phyloP scores from a whole-genome alignment of 2,113 vertebrate species.

The Rhynchomys soricoides region DNA sequence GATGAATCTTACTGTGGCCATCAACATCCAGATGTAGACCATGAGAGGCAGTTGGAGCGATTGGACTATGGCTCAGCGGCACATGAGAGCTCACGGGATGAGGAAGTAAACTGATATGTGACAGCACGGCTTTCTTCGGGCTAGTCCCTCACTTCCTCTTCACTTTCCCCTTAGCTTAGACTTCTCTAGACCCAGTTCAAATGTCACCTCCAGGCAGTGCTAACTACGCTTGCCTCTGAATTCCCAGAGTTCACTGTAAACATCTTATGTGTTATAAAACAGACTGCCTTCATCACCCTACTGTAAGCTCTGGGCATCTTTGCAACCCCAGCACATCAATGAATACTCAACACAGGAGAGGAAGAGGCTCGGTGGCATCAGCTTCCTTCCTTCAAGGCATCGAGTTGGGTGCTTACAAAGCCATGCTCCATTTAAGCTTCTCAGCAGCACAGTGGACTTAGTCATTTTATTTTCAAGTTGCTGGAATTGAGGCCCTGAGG shows the following conservation, averaged over 20 bases:
- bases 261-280: neutral
- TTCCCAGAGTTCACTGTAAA: conserved; percentile 8
- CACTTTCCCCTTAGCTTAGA: neutral
- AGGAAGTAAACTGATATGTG: neutral
- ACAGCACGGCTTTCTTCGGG: neutral
- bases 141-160: neutral
- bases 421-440: neutral
- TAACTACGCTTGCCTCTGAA: neutral
- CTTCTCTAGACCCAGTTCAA: neutral
- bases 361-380: neutral
- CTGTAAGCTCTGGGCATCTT: neutral
- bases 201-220: neutral
- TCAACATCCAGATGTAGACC: neutral
- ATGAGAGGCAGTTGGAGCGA: neutral
- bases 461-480: neutral
- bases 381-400: neutral
- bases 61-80: neutral
- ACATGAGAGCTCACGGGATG: neutral
- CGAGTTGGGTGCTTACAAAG: neutral
- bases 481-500: neutral
- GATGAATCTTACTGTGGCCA: neutral
- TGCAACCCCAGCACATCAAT: neutral
- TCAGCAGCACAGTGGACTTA: neutral
- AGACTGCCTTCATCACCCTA: neutral
- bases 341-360: neutral